Evolutionary conservation across 2,888 invertebrate species (phyloP).

Genomic region (Scaptomyza cyrtandrae): DNA sequence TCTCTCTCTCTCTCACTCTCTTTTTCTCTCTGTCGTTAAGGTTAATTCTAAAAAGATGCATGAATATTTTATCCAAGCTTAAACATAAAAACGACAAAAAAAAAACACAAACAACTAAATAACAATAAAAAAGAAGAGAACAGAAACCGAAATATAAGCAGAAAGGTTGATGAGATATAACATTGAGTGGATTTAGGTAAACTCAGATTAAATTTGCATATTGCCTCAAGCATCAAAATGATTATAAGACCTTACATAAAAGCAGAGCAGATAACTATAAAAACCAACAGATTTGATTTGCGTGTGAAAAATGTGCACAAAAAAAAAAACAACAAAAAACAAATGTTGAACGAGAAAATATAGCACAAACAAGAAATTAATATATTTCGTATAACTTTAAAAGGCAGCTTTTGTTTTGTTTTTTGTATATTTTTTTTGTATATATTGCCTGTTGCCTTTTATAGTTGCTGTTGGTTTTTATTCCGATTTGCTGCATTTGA

Average conservation of each 20-base stretch:
- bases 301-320: constrained; percentile 63
- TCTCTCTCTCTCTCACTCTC: constrained; percentile 1
- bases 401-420: constrained; percentile 16
- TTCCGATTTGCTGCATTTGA: constrained; percentile 64
- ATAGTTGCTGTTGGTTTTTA: background rate
- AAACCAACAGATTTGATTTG: constrained; percentile 62
- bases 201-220: constrained; percentile 60
- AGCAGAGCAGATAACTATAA: constrained; percentile 22
- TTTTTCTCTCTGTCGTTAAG: constrained; percentile 10
- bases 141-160: background rate
- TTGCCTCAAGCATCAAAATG: constrained; percentile 38
- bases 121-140: background rate
- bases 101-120: background rate
- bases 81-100: background rate
- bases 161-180: constrained; percentile 14
- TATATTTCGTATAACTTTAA: constrained; percentile 16
- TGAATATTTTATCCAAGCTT: constrained; percentile 17
- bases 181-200: constrained; percentile 19
- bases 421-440: constrained; percentile 26
- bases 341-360: constrained; percentile 15
- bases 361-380: constrained; percentile 9
- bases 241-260: constrained; percentile 31
- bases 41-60: constrained; percentile 23
- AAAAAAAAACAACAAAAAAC: constrained; percentile 10
- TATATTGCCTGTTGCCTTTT: background rate